Evolutionary conservation across 2,797 vertebrate genomes (phyloP).

Genomic region (Gallirallus australis): DNA sequence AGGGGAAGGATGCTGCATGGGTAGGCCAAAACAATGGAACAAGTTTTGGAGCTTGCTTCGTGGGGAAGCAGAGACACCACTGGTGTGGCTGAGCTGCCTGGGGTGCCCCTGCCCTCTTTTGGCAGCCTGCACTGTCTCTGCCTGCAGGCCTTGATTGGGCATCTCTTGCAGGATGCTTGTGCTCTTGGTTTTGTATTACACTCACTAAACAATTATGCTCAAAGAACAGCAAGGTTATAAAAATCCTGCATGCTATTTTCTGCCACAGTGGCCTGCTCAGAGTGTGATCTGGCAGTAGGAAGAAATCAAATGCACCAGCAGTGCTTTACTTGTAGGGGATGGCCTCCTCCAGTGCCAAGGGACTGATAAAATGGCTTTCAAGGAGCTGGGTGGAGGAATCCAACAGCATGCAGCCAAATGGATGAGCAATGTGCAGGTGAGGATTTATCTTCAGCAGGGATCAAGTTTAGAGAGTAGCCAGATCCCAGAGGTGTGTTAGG

Average conservation of each 20-base stretch:
- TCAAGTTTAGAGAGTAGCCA: background rate
- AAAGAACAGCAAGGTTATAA: background rate
- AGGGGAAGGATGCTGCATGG: background rate
- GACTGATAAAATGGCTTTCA: background rate
- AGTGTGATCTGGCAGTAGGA: background rate
- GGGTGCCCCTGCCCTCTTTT: background rate
- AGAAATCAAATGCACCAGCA: background rate
- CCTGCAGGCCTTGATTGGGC: background rate
- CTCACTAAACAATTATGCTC: background rate
- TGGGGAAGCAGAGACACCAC: accelerated
- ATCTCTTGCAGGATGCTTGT: background rate
- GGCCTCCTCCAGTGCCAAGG: background rate
- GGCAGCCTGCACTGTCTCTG: background rate
- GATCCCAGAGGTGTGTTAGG: background rate
- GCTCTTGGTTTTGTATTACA: background rate
- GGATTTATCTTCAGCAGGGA: background rate
- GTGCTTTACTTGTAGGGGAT: background rate
- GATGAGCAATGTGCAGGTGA: background rate
- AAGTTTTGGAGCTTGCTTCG: background rate
- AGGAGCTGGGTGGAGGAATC: background rate
- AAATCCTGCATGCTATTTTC: background rate
- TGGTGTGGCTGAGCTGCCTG: background rate
- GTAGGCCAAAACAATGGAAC: background rate
- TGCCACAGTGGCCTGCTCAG: background rate
- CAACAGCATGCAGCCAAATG: background rate